Evolutionary conservation across 2,888 invertebrate species (phyloP), one percentile per base, ranked within the genome.

Genomic region (Torymus aiolomorphi): DNA sequence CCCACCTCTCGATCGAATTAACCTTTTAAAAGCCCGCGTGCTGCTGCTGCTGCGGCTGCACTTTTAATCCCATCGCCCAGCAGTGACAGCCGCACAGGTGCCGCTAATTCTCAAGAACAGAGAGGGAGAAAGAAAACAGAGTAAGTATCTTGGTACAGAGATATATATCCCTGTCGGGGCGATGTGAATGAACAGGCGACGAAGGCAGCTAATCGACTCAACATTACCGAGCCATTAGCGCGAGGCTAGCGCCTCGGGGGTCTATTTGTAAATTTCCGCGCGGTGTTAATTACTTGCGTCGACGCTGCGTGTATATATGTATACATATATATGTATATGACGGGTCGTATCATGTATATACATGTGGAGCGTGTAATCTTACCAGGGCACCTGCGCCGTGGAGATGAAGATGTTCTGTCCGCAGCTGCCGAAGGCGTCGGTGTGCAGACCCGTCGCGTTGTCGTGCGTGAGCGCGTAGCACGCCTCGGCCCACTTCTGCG

Each of bases 361-460:
- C 4, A 16, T 14, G 18, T 5, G 54, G 54, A 54, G 42, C n/a
- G 54, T 20, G 12, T 31, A 13, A 1, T 86, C 91, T 91, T 91
- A 95, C 96, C 96, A 96, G 51, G 95, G 95, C 31, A 96, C 95
- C 91, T 94, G 94, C 83, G 94, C 94, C 2, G 95, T 93, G n/a
- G 96, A 93, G 42, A 96, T 94, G 88, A 96, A 96, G 80, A 96
- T 94, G 89, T 96, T 96, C 89, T 96, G 96, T 2, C 96, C 96
- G 87, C 96, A 96, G 49, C 93, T 91, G 51, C 96, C 96, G 83
- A 94, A 94, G 80, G 92, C 91, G 16, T 94, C 92, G 51, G 94
- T 92, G 80, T 92, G 92, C 80, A 95, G 92, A 78, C 95, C 95
- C 24, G 92, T 92, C 0, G 92, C 91, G 84, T 93, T 93, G 86